Base-by-base conservation (phyloP, 2,113 vertebrate genomes). In the Anoura caudifer region DNA sequence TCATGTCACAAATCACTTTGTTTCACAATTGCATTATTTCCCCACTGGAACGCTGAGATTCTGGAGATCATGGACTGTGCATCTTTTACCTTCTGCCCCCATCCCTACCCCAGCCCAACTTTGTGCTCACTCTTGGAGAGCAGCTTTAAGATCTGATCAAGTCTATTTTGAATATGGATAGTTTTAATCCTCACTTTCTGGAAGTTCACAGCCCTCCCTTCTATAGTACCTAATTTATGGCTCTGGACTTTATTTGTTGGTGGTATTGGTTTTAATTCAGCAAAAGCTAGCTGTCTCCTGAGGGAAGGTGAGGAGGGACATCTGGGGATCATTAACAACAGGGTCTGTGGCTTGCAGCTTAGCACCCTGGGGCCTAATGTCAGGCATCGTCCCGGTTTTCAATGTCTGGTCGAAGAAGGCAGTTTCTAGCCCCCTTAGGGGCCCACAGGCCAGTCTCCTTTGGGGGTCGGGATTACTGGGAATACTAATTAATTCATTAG, bases 401-500 rank as follows among this genome's bases (percentile, higher is more conserved):
- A 22, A 75, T 38, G 91, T 84, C 80, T 63, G 91, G 50, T 93
- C 7, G 0, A 84, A 45, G 28, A 56, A 61, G 75, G 8, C 90
- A 61, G 93, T 95, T 97, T 96, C 73, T 91, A 88, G 45, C 33
- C 90, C 93, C n/a, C 52, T 95, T 75, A 94, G 92, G 82, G 91
- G 94, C 96, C 87, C 33, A 26, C 36, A 28, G 88, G 91, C 96
- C 50, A 12, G 93, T 96, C 91, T 96, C 96, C 93, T 98, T 94
- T 91, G 86, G 97, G 97, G 96, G 94, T 70, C 77, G 65, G 96
- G 97, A 98, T 98, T 97, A 97, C 97, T 96, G 97, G 94, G 97
- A 98, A 98, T 98, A 98, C 97, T 98, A 98, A 98, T 98, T 97
- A 98, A 98, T 98, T 98, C 97, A 98, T 98, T 98, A 98, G 95